Evolutionary conservation across 2,888 invertebrate genomes (phyloP).

Genomic region (Aspidiotus rigidus): DNA sequence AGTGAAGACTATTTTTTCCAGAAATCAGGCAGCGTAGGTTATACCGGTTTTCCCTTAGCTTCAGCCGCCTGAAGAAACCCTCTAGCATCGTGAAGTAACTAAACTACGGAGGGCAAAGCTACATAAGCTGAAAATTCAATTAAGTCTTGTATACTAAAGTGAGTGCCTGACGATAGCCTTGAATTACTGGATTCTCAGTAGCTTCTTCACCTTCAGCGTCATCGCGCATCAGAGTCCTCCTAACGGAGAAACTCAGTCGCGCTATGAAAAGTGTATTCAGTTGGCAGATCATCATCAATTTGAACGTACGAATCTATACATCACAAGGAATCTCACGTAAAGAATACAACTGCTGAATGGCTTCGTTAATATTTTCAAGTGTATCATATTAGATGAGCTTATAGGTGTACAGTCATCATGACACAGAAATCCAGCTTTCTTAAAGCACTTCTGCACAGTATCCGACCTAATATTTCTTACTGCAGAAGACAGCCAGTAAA

Average conservation of each 20-base stretch:
- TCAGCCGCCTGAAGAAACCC: neutral
- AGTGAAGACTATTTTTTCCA: constrained; percentile 1
- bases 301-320: neutral
- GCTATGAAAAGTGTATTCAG: neutral
- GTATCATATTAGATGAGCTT: too few relatives aligned
- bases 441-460: too few relatives aligned
- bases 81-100: neutral
- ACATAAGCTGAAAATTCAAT: neutral
- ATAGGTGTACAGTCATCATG: too few relatives aligned
- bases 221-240: neutral
- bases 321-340: neutral
- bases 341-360: neutral
- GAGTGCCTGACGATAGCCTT: neutral
- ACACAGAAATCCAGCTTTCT: too few relatives aligned
- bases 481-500: too few relatives aligned
- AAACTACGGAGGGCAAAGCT: neutral
- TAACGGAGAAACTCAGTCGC: neutral
- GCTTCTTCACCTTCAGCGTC: neutral
- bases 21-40: neutral
- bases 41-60: neutral
- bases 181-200: neutral
- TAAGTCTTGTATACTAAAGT: neutral
- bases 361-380: too few relatives aligned
- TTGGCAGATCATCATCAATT: neutral
- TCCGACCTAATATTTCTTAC: too few relatives aligned